Evolutionary conservation across 2,888 invertebrate genomes (phyloP).

Genomic region (Lasioglossum morio): DNA sequence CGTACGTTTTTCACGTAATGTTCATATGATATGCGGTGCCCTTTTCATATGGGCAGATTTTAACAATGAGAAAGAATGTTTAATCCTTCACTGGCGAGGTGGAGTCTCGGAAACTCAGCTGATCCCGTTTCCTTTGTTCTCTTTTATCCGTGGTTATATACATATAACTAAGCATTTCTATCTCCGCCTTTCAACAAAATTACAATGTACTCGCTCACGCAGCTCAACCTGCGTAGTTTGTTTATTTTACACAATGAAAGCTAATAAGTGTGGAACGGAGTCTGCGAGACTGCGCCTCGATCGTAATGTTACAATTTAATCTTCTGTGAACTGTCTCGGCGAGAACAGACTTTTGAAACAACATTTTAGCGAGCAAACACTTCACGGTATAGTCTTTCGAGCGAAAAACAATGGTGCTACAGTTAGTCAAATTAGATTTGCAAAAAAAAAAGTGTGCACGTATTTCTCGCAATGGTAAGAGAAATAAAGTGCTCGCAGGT

Average conservation of each 20-base stretch:
- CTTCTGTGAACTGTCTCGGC: neutral
- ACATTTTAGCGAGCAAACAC: neutral
- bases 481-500: too few relatives aligned
- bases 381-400: neutral
- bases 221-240: neutral
- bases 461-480: too few relatives aligned
- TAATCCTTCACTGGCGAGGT: neutral
- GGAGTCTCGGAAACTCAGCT: neutral
- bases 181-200: slow-evolving; percentile 2
- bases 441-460: neutral
- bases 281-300: neutral
- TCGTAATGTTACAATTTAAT: slow-evolving; percentile 8
- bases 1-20: neutral
- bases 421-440: neutral
- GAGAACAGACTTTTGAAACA: neutral
- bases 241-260: slow-evolving; percentile 6
- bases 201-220: neutral
- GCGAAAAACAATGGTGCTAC: neutral
- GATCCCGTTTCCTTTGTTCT: neutral
- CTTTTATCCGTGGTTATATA: neutral
- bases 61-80: neutral
- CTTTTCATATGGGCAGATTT: neutral
- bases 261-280: neutral
- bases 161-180: neutral
- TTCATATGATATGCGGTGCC: too few relatives aligned